Percentiles rank a stretch among this genome's conserved stretches.
These are phyloP conservation scores for Drosophila meridiana DNA, from an alignment of 2,888 invertebrate species.

Conservation along the genomic window DNA sequence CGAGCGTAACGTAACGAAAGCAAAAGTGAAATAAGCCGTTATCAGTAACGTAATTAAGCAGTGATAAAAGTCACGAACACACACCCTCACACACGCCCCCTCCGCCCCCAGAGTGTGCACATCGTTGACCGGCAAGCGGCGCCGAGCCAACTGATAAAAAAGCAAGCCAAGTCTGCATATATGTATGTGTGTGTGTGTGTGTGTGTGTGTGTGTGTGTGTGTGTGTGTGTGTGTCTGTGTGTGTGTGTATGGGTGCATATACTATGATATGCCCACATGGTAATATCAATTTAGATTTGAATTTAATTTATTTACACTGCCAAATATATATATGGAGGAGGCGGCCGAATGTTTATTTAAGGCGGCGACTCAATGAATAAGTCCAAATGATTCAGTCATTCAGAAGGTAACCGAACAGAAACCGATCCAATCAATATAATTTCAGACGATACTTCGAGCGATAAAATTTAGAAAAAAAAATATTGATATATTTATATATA, in stretches of 20 bases:
- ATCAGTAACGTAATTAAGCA: conserved; percentile 79
- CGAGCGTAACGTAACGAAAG: conserved; percentile 51
- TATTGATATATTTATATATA: not conserved
- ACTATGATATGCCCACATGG: conserved; percentile 39
- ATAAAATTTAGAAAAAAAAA: not conserved
- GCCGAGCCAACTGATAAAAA: conserved; percentile 56
- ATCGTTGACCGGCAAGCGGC: conserved; percentile 42
- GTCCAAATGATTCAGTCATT: conserved; percentile 49
- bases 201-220: not conserved
- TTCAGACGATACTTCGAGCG: conserved; percentile 5
- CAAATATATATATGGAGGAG: conserved; percentile 40
- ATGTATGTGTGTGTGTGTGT: not conserved
- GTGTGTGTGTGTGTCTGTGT: too few species aligned
- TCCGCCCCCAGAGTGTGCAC: conserved; percentile 15
- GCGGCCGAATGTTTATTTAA: conserved; percentile 54
- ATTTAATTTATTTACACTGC: conserved; percentile 77
- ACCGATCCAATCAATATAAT: conserved; percentile 20
- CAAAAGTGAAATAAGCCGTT: conserved; percentile 60
- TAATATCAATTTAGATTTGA: conserved; percentile 78
- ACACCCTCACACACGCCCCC: conserved; percentile 20
- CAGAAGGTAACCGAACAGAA: conserved; percentile 32
- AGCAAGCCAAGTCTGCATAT: conserved; percentile 23
- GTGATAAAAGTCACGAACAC: conserved; percentile 67
- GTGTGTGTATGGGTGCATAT: conserved; percentile 1
- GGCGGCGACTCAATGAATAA: conserved; percentile 63